Evolutionary conservation across 2,113 vertebrate species (phyloP).

Genomic region (Melanotaenia duboulayi): DNA sequence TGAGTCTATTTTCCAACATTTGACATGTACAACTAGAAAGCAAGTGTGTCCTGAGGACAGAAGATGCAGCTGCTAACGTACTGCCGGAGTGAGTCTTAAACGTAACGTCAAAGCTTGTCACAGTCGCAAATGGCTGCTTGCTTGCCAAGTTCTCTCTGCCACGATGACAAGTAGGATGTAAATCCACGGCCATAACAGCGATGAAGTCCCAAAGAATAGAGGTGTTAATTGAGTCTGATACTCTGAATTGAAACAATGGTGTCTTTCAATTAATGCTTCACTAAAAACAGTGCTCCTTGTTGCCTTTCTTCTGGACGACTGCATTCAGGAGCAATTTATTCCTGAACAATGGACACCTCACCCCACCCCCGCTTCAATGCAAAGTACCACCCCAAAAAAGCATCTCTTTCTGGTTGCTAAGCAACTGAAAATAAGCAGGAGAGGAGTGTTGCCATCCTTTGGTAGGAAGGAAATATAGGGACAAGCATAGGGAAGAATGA

Average conservation of each 20-base stretch:
- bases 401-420: constrained; percentile 75
- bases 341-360: constrained; percentile 55
- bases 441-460: constrained; percentile 59
- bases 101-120: neutral
- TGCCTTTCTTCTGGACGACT: neutral
- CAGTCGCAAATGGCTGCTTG: neutral
- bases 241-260: constrained; percentile 17
- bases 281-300: constrained; percentile 27
- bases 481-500: constrained; percentile 1
- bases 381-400: constrained; percentile 64
- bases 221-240: constrained; percentile 11
- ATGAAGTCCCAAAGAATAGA: constrained; percentile 24
- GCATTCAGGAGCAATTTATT: constrained; percentile 49
- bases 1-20: neutral
- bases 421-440: constrained; percentile 78
- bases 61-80: neutral
- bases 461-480: constrained; percentile 20
- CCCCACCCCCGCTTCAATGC: constrained; percentile 40
- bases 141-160: constrained; percentile 2
- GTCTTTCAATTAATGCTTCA: constrained; percentile 2
- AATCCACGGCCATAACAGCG: neutral
- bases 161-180: constrained; percentile 16
- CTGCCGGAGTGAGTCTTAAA: neutral
- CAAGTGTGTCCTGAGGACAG: neutral
- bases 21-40: neutral